A percentile compares a stretch with the other conserved stretches of the same genome.
These are phyloP conservation scores for Peribatodes rhomboidaria DNA, from an alignment of 2,888 invertebrate genomes.

Conservation along the genomic window DNA sequence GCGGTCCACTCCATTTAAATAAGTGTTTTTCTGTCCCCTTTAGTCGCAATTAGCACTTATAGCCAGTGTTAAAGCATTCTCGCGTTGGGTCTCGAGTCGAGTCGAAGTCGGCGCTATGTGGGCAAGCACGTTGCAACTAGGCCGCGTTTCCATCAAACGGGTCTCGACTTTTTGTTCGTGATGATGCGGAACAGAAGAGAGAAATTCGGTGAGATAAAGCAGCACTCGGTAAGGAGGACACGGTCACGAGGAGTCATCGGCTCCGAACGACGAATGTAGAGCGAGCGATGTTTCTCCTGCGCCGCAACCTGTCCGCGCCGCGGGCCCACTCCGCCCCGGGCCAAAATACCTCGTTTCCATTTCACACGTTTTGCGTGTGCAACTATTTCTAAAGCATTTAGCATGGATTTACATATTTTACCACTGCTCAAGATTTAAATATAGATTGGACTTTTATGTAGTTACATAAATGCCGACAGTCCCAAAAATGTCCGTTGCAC, in stretches of 20 bases:
- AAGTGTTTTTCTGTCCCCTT: conserved; percentile 58
- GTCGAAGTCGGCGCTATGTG: conserved; percentile 46
- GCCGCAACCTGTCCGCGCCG: conserved; percentile 65
- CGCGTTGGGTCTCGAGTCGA: conserved; percentile 56
- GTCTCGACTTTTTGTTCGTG: conserved; percentile 83
- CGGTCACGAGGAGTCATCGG: conserved; percentile 84
- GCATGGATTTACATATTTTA: conserved; percentile 40
- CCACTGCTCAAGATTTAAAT: conserved; percentile 26
- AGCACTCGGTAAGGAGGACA: conserved; percentile 81
- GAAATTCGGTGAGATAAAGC: conserved; percentile 84
- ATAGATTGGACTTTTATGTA: conserved; percentile 25
- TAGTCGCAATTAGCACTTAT: conserved; percentile 62
- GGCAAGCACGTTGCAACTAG: conserved; percentile 72
- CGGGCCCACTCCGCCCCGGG: conserved; percentile 63
- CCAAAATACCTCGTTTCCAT: conserved; percentile 58
- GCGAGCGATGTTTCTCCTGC: conserved; percentile 78
- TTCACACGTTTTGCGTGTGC: conserved; percentile 41
- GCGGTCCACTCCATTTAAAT: conserved; percentile 45
- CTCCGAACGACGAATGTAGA: conserved; percentile 80
- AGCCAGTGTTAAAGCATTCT: conserved; percentile 58
- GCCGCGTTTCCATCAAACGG: conserved; percentile 80
- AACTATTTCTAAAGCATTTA: conserved; percentile 48
- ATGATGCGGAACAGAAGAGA: conserved; percentile 84
- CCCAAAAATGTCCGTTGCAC: conserved; percentile 18
- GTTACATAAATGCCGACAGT: conserved; percentile 27